Conservation (phyloP, 2,113 vertebrate species). For the Pyxicephalus adspersus region DNA sequence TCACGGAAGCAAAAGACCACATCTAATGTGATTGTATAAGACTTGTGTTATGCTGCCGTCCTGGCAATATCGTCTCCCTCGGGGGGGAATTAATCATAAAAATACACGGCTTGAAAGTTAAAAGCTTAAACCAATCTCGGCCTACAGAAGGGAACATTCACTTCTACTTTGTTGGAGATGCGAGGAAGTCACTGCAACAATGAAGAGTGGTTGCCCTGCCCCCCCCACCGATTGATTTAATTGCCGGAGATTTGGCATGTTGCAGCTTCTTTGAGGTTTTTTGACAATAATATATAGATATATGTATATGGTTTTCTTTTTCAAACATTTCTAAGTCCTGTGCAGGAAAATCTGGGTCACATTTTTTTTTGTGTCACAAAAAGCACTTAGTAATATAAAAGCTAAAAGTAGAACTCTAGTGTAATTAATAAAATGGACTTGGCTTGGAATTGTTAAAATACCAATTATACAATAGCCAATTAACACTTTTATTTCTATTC, state of each 20-base stretch:
- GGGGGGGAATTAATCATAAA: conserved; percentile 55
- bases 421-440: no score
- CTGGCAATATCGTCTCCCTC: conserved; percentile 50
- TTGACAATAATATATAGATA: not conserved
- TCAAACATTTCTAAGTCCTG: not conserved
- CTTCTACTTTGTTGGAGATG: not conserved
- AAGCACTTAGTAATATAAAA: no score
- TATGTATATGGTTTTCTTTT: not conserved
- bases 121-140: not conserved
- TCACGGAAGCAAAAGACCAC: conserved; percentile 47
- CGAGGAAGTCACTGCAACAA: not conserved
- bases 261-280: not conserved
- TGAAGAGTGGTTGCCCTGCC: not conserved
- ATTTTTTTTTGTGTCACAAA: no score
- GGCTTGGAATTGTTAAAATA: no score
- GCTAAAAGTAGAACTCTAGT: no score
- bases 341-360: no score
- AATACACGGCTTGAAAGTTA: conserved; percentile 10
- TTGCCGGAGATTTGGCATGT: not conserved
- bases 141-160: not conserved
- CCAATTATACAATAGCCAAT: no score
- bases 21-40: conserved; percentile 60
- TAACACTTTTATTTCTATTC: no score
- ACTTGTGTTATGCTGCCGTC: conserved; percentile 29
- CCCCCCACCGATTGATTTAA: not conserved